Evolutionary conservation across 2,888 invertebrate genomes (phyloP), one percentile per base, ranked within the genome.

Genomic region (Luffia ferchaultella): DNA sequence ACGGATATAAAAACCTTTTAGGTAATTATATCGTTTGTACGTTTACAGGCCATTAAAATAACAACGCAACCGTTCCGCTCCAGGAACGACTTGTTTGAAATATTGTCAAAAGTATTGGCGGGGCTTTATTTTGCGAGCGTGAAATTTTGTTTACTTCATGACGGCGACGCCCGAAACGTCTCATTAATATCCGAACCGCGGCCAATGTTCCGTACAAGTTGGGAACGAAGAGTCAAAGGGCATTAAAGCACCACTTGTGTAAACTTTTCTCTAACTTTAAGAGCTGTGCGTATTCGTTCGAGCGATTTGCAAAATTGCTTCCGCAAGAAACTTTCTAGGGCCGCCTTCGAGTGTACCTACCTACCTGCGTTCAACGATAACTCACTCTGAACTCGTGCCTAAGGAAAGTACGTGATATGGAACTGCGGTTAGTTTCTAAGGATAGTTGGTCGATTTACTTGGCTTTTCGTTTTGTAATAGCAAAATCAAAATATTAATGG

Each of bases 291-390:
- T 70, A 72, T 67, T 70, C 66, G 64, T 62, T 65, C 62, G 62
- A 68, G 66, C 69, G 69, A 67, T 70, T 73, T 64, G 62, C 62
- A 59, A 70, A 75, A 73, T 73, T 70, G 65, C 67, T 69, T 65
- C 65, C 63, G 62, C 51, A 58, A 57, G 65, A 56, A 55, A 59
- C 54, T 57, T 60, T 52, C 52, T 51, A 50, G 50, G 46, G 57
- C 55, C 55, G 57, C 61, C 61, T 60, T 50, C 61, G 63, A 56
- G 58, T 30, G 30, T 70, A 64, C 64, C 65, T 64, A 62, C 58
- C 51, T 18, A 60, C 61, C 60, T 67, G 57, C 64, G 30, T 12
- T 30, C 30, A 30, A 30, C 30, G 30, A 30, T 30, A 30, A 30
- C 30, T 30, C 30, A 30, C 30, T 30, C 12, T 12, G 30, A 30